A percentile compares a stretch with the other conserved stretches of the same genome.
phyloP scores from a whole-genome alignment of 2,113 vertebrate genomes.

The Podarcis cretensis region DNA sequence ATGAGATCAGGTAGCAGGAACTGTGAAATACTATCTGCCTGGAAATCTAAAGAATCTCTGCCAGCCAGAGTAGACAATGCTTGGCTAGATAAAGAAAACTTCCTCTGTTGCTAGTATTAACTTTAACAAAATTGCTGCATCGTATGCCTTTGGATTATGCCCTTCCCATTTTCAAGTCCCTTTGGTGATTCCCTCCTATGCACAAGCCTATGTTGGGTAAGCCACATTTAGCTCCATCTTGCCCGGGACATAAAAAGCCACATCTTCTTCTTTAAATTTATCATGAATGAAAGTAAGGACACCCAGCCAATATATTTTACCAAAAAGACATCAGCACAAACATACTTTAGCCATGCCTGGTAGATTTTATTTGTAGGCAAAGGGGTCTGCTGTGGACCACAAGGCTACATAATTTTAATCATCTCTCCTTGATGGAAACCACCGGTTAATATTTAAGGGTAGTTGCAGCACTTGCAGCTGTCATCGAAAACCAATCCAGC shows the following conservation, averaged over 20 bases:
- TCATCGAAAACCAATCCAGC: slow-evolving; percentile 77
- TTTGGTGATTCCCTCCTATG: neutral
- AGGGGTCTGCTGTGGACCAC: neutral
- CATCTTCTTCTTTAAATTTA: neutral
- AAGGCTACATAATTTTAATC: neutral
- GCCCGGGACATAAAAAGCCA: neutral
- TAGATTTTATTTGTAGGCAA: neutral
- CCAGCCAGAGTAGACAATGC: neutral
- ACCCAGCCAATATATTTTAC: neutral
- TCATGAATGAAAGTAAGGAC: neutral
- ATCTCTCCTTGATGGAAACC: neutral
- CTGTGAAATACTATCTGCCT: neutral
- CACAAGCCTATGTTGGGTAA: neutral
- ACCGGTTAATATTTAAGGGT: slow-evolving; percentile 57
- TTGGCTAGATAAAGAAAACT: neutral
- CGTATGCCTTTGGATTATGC: neutral
- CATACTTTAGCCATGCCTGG: neutral
- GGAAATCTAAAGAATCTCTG: neutral
- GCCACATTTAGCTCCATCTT: neutral
- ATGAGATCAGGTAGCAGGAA: neutral
- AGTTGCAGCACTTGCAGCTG: slow-evolving; percentile 80
- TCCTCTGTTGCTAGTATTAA: neutral
- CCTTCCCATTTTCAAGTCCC: neutral
- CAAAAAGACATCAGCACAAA: neutral
- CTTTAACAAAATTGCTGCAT: neutral